Evolutionary conservation across 2,113 vertebrate genomes (phyloP).

Genomic region (Mola mola): DNA sequence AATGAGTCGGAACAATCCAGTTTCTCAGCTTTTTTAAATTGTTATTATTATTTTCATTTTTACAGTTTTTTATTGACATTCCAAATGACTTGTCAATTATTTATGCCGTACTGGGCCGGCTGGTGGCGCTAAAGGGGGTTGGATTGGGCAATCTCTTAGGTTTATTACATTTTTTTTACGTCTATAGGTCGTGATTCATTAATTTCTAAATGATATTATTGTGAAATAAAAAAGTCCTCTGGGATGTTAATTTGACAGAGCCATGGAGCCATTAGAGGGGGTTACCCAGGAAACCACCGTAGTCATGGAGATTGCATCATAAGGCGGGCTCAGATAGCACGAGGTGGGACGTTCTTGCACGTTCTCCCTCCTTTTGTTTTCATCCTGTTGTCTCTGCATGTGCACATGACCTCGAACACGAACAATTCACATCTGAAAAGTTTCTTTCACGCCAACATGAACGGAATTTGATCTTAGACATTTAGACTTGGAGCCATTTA

Average conservation of each 20-base stretch:
- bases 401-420: slow-evolving; percentile 42
- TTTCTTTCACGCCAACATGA: neutral
- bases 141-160: too few species aligned
- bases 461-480: slow-evolving; percentile 4
- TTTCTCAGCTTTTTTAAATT: too few species aligned
- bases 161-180: too few species aligned
- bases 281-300: slow-evolving; percentile 96
- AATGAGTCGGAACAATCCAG: too few species aligned
- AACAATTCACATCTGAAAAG: neutral
- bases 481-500: slow-evolving; percentile 19
- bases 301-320: slow-evolving; percentile 94
- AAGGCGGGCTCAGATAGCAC: slow-evolving; percentile 82
- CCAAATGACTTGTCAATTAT: neutral
- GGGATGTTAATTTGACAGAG: too few species aligned
- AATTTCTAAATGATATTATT: too few species aligned
- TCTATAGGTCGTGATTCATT: too few species aligned
- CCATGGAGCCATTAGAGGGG: slow-evolving; percentile 84
- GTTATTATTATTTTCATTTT: too few species aligned
- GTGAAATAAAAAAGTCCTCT: too few species aligned
- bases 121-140: neutral
- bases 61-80: neutral
- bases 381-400: slow-evolving; percentile 28
- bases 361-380: slow-evolving; percentile 49
- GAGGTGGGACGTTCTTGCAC: slow-evolving; percentile 76
- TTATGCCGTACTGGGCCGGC: neutral